A percentile compares a stretch with the other conserved stretches of the same genome.
Conservation (phyloP, 2,113 vertebrate species). For the Fulica atra region DNA sequence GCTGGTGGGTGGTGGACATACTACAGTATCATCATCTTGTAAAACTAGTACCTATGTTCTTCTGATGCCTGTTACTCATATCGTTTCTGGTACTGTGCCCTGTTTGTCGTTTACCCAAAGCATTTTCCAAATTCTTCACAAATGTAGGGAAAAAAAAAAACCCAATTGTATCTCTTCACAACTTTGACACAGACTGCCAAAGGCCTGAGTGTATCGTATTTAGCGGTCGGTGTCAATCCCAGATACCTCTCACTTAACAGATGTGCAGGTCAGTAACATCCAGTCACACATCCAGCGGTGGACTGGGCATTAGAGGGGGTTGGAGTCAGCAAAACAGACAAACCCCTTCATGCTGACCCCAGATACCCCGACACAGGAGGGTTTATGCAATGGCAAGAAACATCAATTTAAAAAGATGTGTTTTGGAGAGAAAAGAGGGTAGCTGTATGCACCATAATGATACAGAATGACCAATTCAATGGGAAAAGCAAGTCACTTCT, state of each 20-base stretch:
- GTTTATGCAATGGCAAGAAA: neutral
- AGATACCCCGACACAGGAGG: neutral
- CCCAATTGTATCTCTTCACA: neutral
- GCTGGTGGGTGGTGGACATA: neutral
- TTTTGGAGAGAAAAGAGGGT: neutral
- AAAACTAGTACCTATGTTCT: neutral
- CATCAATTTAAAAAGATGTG: neutral
- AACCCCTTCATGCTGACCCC: neutral
- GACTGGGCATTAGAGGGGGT: neutral
- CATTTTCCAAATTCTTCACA: neutral
- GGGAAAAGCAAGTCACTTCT: neutral
- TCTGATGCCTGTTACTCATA: neutral
- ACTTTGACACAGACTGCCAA: neutral
- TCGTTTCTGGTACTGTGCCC: neutral
- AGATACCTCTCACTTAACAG: neutral
- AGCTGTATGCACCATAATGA: neutral
- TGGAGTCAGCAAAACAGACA: neutral
- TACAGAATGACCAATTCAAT: neutral
- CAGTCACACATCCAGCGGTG: fast-evolving
- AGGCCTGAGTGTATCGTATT: neutral
- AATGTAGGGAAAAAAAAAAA: neutral
- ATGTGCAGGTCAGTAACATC: neutral
- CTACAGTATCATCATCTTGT: neutral
- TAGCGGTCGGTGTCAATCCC: neutral
- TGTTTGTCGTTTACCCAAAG: neutral